Conservation (phyloP, 2,797 vertebrate genomes). For the Trachurus trachurus region DNA sequence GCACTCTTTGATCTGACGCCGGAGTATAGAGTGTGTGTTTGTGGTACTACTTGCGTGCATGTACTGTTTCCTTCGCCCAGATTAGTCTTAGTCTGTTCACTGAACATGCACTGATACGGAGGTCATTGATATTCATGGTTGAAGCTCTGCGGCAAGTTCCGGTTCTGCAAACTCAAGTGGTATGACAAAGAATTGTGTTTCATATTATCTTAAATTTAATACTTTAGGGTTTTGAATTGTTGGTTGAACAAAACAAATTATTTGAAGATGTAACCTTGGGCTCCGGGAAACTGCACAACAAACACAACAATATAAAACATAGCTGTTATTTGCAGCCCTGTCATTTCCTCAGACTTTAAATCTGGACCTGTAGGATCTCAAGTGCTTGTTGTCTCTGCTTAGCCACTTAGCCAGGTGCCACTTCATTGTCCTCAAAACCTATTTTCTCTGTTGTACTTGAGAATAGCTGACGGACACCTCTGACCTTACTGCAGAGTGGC, state of each 20-base stretch:
- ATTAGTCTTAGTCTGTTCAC: neutral
- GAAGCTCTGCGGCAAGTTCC: neutral
- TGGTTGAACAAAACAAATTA: neutral
- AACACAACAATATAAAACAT: neutral
- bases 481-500: neutral
- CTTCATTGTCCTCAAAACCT: neutral
- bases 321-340: neutral
- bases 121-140: neutral
- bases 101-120: conserved; percentile 1
- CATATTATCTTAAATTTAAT: neutral
- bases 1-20: conserved; percentile 22
- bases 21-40: neutral
- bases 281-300: neutral
- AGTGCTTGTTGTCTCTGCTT: neutral
- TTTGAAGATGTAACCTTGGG: conserved; percentile 1
- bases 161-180: neutral
- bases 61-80: neutral
- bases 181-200: neutral
- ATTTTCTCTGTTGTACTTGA: neutral
- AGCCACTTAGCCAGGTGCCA: neutral
- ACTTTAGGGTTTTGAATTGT: neutral
- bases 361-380: neutral
- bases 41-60: neutral
- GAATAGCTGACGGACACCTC: neutral
- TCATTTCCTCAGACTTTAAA: neutral